A percentile compares a stretch with the other conserved stretches of the same genome.
Evolutionary conservation across 2,113 vertebrate species (phyloP).

Genomic region (Vulpes lagopus): DNA sequence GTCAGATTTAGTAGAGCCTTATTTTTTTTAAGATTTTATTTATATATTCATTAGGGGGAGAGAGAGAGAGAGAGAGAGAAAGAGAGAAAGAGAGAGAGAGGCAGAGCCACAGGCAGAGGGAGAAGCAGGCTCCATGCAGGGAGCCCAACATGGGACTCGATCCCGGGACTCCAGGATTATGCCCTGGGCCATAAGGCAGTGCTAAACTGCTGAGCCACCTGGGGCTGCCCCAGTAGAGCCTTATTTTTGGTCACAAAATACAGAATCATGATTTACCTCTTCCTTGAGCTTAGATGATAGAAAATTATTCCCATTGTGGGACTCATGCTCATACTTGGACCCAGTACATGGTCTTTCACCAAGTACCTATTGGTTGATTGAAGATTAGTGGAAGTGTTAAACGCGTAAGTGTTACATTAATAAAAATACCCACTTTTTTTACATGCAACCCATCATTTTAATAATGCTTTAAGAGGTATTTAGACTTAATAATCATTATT

Average conservation of each 20-base stretch:
- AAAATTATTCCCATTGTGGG: background rate
- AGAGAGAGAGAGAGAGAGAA: too few relatives aligned
- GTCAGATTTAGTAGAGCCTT: conserved; percentile 3
- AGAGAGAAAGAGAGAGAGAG: too few relatives aligned
- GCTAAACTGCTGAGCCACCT: too few relatives aligned
- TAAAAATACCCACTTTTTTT: conserved; percentile 26
- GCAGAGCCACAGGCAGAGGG: too few relatives aligned
- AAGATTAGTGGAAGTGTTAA: conserved; percentile 11
- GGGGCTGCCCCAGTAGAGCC: background rate
- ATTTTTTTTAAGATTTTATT: background rate
- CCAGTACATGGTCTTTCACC: background rate
- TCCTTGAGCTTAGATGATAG: background rate
- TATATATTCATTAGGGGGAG: too few relatives aligned
- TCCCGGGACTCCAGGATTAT: too few relatives aligned
- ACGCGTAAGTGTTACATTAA: background rate
- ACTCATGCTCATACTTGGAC: background rate
- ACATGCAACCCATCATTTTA: conserved; percentile 15
- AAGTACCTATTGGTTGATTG: background rate
- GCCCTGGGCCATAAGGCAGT: too few relatives aligned
- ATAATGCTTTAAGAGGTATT: background rate
- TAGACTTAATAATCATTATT: conserved; percentile 44
- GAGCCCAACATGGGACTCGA: too few relatives aligned
- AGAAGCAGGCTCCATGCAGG: too few relatives aligned
- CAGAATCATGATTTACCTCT: background rate
- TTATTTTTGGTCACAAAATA: background rate